phyloP scores from a whole-genome alignment of 2,113 vertebrate species.

The Aplodontia rufa region DNA sequence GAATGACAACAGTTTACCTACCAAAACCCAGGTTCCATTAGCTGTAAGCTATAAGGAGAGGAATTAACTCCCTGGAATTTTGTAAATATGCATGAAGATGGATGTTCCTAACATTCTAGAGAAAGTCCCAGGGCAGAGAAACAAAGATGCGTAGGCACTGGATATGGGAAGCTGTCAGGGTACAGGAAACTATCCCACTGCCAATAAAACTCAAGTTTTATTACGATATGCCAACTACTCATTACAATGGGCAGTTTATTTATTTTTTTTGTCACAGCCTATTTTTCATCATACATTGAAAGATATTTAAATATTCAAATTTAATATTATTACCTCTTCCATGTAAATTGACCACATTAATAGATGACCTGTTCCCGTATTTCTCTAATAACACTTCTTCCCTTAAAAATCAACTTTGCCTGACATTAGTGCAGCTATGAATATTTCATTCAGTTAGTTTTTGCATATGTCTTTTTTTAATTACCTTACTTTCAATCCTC shows the following conservation, averaged over 20 bases:
- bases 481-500: not conserved
- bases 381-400: not conserved
- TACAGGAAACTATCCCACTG: not conserved
- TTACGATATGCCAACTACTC: not conserved
- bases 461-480: not conserved
- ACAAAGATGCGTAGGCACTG: not conserved
- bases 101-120: not conserved
- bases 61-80: not conserved
- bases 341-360: not conserved
- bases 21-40: not conserved
- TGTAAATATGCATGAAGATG: not conserved
- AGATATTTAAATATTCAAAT: not conserved
- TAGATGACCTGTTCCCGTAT: not conserved
- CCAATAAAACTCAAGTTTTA: not conserved
- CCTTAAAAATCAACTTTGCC: not conserved
- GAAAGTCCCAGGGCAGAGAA: not conserved
- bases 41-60: not conserved
- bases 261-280: not conserved
- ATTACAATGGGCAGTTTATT: not conserved
- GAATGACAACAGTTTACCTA: not conserved
- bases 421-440: too few species aligned
- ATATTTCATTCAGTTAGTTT: not conserved
- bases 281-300: not conserved
- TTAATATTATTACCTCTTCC: not conserved
- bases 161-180: not conserved